Percentiles rank a stretch among this genome's conserved stretches.
Evolutionary conservation across 37 sponge, comb jelly and placozoan genomes (phyloP).

Genomic region (Tethya wilhelma): DNA sequence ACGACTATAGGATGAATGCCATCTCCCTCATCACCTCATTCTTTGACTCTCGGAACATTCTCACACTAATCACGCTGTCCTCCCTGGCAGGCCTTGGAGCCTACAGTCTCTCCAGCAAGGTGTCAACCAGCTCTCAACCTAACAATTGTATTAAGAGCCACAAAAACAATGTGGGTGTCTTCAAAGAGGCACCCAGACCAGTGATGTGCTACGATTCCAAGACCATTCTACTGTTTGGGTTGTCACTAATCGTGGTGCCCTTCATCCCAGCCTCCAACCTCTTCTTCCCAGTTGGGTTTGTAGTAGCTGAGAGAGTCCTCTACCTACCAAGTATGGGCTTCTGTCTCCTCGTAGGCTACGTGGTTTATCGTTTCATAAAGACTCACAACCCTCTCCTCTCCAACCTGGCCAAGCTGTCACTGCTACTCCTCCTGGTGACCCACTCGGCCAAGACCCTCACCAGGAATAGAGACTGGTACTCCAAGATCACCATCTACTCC

Average conservation of each 20-base stretch:
- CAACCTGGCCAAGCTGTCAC: neutral
- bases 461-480: slow-evolving; percentile 83
- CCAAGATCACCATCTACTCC: slow-evolving; percentile 72
- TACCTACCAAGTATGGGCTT: slow-evolving; percentile 87
- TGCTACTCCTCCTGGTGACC: slow-evolving; percentile 41
- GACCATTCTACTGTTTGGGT: slow-evolving; percentile 54
- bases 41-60: slow-evolving; percentile 69
- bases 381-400: slow-evolving; percentile 59
- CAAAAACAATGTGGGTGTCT: neutral
- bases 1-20: slow-evolving; percentile 93
- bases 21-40: slow-evolving; percentile 78
- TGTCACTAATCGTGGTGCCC: slow-evolving; percentile 82
- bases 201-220: neutral
- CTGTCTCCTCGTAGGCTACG: slow-evolving; percentile 28
- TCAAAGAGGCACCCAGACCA: neutral
- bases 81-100: slow-evolving; percentile 11
- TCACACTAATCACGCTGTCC: slow-evolving; percentile 52
- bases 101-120: neutral
- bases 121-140: neutral
- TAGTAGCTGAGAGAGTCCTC: slow-evolving; percentile 93
- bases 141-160: neutral
- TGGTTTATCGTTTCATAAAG: neutral
- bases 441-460: slow-evolving; percentile 62
- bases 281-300: slow-evolving; percentile 95
- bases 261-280: slow-evolving; percentile 94